Conservation (phyloP, 2,113 vertebrate species). For the Microtus pennsylvanicus region DNA sequence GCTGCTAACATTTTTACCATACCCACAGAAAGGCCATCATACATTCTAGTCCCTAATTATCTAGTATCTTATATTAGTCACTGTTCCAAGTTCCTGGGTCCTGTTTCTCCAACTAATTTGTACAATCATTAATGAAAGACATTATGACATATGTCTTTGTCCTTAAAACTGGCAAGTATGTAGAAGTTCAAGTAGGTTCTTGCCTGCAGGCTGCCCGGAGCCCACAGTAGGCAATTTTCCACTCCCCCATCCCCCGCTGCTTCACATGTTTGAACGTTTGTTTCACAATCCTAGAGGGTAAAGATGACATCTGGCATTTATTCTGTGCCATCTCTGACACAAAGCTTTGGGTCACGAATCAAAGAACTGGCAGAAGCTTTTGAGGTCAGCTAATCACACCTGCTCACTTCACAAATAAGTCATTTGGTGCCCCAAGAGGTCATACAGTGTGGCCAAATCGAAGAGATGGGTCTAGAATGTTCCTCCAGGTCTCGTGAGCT, state of each 20-base stretch:
- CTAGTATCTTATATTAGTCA: background rate
- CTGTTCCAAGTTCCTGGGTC: background rate
- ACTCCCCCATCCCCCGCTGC: background rate
- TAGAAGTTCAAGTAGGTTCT: background rate
- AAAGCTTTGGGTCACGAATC: background rate
- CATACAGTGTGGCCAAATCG: background rate
- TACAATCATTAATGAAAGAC: background rate
- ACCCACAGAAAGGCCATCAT: background rate
- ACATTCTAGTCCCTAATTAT: background rate
- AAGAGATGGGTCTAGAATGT: background rate
- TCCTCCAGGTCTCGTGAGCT: background rate
- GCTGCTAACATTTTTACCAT: background rate
- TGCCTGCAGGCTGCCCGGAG: background rate
- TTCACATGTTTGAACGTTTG: background rate
- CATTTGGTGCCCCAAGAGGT: background rate
- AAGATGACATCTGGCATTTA: constrained; percentile 25
- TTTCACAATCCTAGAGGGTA: background rate
- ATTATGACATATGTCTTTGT: background rate
- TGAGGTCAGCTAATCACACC: background rate
- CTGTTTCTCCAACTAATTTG: constrained; percentile 25
- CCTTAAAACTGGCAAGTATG: background rate
- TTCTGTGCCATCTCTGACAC: background rate
- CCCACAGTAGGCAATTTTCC: background rate
- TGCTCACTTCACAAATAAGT: background rate
- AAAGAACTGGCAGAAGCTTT: background rate